Evolutionary conservation across 2,888 invertebrate species (phyloP).

Genomic region (Drosophila nr. fundita): DNA sequence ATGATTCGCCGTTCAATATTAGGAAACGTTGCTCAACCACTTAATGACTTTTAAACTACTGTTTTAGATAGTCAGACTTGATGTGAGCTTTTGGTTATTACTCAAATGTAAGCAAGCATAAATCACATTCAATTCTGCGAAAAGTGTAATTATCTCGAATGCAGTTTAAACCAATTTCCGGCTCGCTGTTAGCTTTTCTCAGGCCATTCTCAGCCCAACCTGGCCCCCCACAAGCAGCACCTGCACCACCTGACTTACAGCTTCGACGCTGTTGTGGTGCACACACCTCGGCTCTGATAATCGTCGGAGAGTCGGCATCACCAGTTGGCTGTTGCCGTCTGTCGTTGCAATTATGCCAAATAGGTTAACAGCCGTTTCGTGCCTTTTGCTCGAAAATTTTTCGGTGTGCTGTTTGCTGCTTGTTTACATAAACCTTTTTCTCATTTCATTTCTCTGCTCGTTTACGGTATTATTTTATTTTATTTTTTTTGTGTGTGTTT

Average conservation of each 20-base stretch:
- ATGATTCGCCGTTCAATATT: neutral
- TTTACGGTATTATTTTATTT: neutral
- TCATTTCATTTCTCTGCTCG: conserved; percentile 45
- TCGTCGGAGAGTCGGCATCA: conserved; percentile 49
- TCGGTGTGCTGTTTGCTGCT: conserved; percentile 43
- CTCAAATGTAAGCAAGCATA: neutral
- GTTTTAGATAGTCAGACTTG: no score
- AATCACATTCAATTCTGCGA: neutral
- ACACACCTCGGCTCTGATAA: conserved; percentile 29
- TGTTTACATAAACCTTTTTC: conserved; percentile 76
- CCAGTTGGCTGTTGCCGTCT: conserved; percentile 34
- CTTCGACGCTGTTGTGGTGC: neutral
- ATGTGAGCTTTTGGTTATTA: neutral
- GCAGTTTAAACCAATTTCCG: conserved; percentile 29
- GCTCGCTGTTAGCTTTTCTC: conserved; percentile 10
- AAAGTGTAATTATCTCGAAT: neutral
- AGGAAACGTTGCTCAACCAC: neutral
- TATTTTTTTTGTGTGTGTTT: neutral
- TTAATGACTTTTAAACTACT: neutral
- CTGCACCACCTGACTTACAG: conserved; percentile 17
- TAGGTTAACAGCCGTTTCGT: conserved; percentile 79
- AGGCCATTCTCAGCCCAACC: neutral
- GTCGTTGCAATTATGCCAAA: conserved; percentile 74
- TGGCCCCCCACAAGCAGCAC: neutral
- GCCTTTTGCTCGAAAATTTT: conserved; percentile 68